Conservation (phyloP, 2,113 vertebrate species). For the Paedocypris sp. region DNA sequence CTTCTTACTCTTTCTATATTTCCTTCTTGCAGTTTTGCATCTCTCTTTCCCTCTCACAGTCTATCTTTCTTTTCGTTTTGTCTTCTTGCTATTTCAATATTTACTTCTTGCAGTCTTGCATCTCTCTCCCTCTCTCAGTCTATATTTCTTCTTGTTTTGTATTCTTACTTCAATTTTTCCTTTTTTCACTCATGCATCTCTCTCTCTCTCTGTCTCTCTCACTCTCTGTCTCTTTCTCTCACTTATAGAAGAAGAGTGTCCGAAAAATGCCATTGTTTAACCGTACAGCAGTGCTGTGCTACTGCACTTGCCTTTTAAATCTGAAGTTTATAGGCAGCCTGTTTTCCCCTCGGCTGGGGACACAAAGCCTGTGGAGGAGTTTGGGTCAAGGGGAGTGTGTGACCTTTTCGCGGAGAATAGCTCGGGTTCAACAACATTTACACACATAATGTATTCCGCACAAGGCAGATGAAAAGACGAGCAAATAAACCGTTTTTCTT, state of each 20-base stretch:
- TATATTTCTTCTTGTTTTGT: too few species aligned
- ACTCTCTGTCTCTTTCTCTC: too few species aligned
- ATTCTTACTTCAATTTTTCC: too few species aligned
- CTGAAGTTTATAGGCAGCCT: constrained; percentile 68
- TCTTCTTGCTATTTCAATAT: too few species aligned
- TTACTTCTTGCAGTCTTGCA: too few species aligned
- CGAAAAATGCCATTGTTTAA: constrained; percentile 69
- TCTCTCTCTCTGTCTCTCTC: constrained; percentile 64
- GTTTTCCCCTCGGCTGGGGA: constrained; percentile 52
- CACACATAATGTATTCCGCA: constrained; percentile 72
- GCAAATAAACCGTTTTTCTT: constrained; percentile 54
- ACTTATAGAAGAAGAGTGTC: constrained; percentile 74
- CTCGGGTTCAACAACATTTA: constrained; percentile 69
- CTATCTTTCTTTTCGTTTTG: too few species aligned
- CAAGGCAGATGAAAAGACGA: constrained; percentile 58
- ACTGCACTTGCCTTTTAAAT: constrained; percentile 71
- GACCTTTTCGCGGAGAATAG: constrained; percentile 65
- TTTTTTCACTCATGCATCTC: constrained; percentile 65
- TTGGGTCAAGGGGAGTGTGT: constrained; percentile 72
- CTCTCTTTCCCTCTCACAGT: too few species aligned
- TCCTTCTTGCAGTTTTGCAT: too few species aligned
- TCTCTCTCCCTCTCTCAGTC: too few species aligned
- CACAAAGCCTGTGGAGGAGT: constrained; percentile 66
- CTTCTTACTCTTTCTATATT: too few species aligned
- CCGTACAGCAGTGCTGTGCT: constrained; percentile 48